Conservation (phyloP, 2,888 invertebrate species). For the Xestia rhomboidea region DNA sequence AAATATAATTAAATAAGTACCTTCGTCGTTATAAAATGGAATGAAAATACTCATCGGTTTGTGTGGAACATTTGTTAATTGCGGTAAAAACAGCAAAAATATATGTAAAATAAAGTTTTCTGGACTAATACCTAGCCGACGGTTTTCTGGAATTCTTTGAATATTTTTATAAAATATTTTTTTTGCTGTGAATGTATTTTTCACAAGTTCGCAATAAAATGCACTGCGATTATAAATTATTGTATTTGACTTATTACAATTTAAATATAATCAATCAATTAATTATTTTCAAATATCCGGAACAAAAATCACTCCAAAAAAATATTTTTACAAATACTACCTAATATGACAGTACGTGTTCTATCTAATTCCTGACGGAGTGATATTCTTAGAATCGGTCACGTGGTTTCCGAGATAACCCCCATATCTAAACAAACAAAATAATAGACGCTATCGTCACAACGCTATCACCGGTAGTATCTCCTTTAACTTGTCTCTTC, state of each 20-base stretch:
- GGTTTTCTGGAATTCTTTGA: not conserved
- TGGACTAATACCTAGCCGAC: not conserved
- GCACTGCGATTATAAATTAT: not conserved
- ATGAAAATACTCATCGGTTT: not conserved
- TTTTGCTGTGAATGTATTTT: not conserved
- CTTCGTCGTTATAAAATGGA: not conserved
- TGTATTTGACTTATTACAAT: not conserved
- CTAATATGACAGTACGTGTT: not conserved
- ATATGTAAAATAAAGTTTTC: not conserved
- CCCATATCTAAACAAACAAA: slow-evolving; percentile 18
- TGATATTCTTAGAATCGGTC: slow-evolving; percentile 6
- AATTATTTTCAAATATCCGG: no score
- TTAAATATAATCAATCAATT: no score
- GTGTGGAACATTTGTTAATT: not conserved
- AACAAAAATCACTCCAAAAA: not conserved
- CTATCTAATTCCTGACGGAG: not conserved
- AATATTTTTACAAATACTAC: not conserved
- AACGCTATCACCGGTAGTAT: not conserved
- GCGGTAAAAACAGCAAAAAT: not conserved
- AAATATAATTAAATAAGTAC: not conserved
- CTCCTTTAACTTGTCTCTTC: not conserved
- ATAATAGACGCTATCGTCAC: not conserved
- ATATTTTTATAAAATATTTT: not conserved
- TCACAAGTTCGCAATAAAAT: not conserved
- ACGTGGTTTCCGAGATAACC: slow-evolving; percentile 29